Percentiles rank a stretch among this genome's conserved stretches.
phyloP scores from a whole-genome alignment of 1,140 invertebrate species.

The Parapsyche elsis region DNA sequence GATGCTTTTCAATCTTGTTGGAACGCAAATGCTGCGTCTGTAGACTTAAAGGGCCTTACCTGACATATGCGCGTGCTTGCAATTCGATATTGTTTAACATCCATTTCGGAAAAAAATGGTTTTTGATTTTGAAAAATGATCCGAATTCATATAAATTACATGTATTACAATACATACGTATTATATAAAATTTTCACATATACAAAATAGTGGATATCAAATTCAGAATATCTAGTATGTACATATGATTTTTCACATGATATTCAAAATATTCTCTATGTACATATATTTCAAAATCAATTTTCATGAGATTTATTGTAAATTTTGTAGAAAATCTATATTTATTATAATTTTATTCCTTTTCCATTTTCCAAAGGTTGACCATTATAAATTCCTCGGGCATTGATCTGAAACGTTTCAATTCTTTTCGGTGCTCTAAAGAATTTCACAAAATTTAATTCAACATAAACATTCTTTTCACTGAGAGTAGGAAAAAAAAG shows the following conservation, averaged over 20 bases:
- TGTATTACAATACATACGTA: too few species aligned
- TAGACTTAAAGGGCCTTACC: constrained; percentile 8
- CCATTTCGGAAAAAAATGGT: not conserved
- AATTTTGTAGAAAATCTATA: not conserved
- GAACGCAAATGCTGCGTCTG: not conserved
- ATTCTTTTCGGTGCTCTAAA: too few species aligned
- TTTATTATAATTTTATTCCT: too few species aligned
- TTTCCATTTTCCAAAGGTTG: too few species aligned
- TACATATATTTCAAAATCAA: not conserved
- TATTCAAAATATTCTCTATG: too few species aligned
- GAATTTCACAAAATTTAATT: too few species aligned
- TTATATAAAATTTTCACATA: too few species aligned
- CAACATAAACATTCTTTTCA: not conserved
- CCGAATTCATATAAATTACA: not conserved
- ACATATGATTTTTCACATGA: too few species aligned
- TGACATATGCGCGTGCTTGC: constrained; percentile 21
- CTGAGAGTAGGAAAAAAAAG: not conserved
- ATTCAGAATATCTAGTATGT: too few species aligned
- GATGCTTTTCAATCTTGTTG: constrained; percentile 3
- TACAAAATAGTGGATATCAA: too few species aligned
- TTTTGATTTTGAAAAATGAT: constrained; percentile 19
- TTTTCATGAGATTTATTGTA: not conserved
- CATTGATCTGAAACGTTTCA: too few species aligned
- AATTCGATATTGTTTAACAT: constrained; percentile 26
- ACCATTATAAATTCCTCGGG: too few species aligned